phyloP scores from a whole-genome alignment of 2,797 vertebrate species.

The Tinamus major region DNA sequence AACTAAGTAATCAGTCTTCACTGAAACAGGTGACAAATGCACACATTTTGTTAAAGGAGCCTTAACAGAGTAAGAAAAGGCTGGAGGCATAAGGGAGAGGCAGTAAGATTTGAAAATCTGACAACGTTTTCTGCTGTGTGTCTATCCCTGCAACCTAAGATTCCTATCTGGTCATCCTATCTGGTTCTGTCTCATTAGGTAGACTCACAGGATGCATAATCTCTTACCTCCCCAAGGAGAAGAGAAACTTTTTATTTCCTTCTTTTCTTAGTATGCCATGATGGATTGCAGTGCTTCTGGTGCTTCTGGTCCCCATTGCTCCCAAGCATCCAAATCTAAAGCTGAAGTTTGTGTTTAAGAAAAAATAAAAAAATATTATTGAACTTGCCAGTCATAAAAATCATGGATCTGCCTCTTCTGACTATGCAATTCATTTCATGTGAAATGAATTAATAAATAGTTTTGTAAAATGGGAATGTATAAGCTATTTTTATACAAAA shows the following conservation, averaged over 20 bases:
- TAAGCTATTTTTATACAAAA: background rate
- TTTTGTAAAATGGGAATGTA: background rate
- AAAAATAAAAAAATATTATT: background rate
- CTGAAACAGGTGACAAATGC: background rate
- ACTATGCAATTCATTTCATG: background rate
- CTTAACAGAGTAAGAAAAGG: background rate
- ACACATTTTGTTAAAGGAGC: background rate
- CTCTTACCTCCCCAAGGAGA: background rate
- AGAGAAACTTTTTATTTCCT: background rate
- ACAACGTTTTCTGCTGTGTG: background rate
- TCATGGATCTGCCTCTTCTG: background rate
- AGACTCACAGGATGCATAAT: background rate
- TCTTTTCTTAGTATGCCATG: background rate
- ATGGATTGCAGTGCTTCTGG: rapidly evolving
- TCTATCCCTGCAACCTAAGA: background rate
- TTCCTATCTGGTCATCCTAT: background rate
- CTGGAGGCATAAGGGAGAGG: background rate
- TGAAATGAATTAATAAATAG: background rate
- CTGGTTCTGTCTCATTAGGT: background rate
- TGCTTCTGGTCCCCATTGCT: background rate
- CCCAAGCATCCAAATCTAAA: background rate
- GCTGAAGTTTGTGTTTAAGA: background rate
- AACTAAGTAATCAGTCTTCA: background rate
- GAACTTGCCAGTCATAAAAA: background rate
- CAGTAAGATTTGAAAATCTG: background rate